These are phyloP conservation scores for Nasua narica DNA, from an alignment of 2,797 vertebrate genomes.

Conservation along the genomic window DNA sequence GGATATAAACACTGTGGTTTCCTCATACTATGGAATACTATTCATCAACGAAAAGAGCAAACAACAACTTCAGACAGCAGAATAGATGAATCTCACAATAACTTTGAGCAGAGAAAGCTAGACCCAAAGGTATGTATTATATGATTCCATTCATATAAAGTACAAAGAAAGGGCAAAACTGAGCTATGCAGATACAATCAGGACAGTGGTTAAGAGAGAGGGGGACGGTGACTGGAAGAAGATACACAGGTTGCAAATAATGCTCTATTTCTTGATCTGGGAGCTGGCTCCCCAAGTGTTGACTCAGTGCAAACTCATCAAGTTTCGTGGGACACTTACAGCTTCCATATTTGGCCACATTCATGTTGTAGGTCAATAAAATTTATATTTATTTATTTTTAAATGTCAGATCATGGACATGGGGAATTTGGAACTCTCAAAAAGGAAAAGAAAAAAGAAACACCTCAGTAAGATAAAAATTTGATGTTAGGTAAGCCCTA, in stretches of 20 bases:
- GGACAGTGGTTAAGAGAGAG: too few relatives aligned
- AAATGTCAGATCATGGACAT: not conserved
- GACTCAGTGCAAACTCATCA: not conserved
- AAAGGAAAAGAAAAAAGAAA: not conserved
- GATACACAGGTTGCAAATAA: too few relatives aligned
- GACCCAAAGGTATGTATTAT: not conserved
- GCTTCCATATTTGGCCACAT: not conserved
- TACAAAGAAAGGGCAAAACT: not conserved
- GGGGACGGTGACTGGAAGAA: not conserved
- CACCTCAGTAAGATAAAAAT: not conserved
- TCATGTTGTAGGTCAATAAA: not conserved
- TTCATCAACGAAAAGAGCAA: not conserved
- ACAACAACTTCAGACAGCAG: not conserved
- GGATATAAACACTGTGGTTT: not conserved
- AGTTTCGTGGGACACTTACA: not conserved
- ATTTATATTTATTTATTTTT: not conserved
- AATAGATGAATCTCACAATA: not conserved
- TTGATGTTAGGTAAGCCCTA: not conserved
- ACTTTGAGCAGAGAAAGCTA: not conserved
- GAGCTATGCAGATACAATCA: not conserved
- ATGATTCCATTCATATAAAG: not conserved
- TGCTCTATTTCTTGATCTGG: not conserved
- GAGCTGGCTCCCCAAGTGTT: accelerated
- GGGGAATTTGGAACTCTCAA: not conserved
- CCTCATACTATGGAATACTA: not conserved